phyloP scores from a whole-genome alignment of 2,797 vertebrate species.

The Pangasius larnaudii region DNA sequence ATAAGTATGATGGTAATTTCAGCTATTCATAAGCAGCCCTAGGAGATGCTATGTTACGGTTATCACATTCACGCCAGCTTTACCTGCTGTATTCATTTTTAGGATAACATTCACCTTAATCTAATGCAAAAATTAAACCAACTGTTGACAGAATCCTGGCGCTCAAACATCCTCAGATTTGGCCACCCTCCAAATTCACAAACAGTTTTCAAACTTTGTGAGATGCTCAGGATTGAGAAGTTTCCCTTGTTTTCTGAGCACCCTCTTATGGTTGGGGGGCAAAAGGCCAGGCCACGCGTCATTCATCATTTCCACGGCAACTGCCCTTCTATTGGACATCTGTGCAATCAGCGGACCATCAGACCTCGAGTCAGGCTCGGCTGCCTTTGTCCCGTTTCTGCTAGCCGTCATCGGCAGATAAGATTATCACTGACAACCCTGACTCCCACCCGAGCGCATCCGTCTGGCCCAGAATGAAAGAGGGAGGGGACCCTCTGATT shows the following conservation, averaged over 20 bases:
- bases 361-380: slow-evolving; percentile 72
- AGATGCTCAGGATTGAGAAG: slow-evolving; percentile 54
- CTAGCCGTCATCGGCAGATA: slow-evolving; percentile 81
- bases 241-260: slow-evolving; percentile 53
- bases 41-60: neutral
- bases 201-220: slow-evolving; percentile 43
- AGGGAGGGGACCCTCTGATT: slow-evolving; percentile 56
- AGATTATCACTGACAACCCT: slow-evolving; percentile 83
- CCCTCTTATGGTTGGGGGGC: slow-evolving; percentile 50
- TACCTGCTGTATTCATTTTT: neutral
- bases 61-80: neutral
- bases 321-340: slow-evolving; percentile 73
- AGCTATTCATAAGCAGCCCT: neutral
- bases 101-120: neutral
- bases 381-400: slow-evolving; percentile 76
- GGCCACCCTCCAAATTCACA: neutral
- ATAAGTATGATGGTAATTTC: neutral
- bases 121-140: neutral
- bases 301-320: slow-evolving; percentile 79
- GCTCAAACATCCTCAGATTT: neutral
- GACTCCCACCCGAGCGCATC: slow-evolving; percentile 76
- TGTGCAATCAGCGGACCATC: slow-evolving; percentile 81
- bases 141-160: neutral
- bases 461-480: slow-evolving; percentile 64
- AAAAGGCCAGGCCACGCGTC: slow-evolving; percentile 63